Conservation (phyloP, 1,140 invertebrate genomes). For the Drosophila kanapiae region DNA sequence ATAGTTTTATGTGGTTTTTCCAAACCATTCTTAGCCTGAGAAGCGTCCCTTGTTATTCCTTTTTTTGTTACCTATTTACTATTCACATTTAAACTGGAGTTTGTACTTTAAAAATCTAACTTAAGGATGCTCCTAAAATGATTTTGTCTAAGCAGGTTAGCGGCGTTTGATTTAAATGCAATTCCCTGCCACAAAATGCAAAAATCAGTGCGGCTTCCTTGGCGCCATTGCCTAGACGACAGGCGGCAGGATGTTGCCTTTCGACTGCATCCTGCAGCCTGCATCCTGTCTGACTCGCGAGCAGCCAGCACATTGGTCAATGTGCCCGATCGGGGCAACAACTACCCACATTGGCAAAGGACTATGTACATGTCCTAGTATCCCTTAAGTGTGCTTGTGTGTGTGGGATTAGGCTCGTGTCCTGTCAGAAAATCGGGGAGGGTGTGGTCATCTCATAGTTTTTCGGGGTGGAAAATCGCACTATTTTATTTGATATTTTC, state of each 20-base stretch:
- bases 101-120: neutral
- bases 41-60: too few relatives aligned
- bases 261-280: constrained; percentile 33
- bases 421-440: constrained; percentile 37
- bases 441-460: constrained; percentile 35
- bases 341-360: constrained; percentile 31
- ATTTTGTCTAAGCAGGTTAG: constrained; percentile 6
- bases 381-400: neutral
- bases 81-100: neutral
- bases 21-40: neutral
- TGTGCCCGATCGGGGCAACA: constrained; percentile 4
- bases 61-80: neutral
- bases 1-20: neutral
- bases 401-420: constrained; percentile 41
- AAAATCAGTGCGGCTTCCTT: constrained; percentile 20
- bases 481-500: constrained; percentile 25
- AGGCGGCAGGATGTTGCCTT: constrained; percentile 41
- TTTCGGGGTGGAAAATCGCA: constrained; percentile 46
- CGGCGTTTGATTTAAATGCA: constrained; percentile 28
- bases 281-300: constrained; percentile 21
- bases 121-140: constrained; percentile 1
- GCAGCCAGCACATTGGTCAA: constrained; percentile 72
- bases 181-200: constrained; percentile 9
- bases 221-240: constrained; percentile 28
- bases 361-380: constrained; percentile 2